A percentile compares a stretch with the other conserved stretches of the same genome.
Evolutionary conservation across 2,113 vertebrate genomes (phyloP).

Genomic region (Gorsachius goisagi): DNA sequence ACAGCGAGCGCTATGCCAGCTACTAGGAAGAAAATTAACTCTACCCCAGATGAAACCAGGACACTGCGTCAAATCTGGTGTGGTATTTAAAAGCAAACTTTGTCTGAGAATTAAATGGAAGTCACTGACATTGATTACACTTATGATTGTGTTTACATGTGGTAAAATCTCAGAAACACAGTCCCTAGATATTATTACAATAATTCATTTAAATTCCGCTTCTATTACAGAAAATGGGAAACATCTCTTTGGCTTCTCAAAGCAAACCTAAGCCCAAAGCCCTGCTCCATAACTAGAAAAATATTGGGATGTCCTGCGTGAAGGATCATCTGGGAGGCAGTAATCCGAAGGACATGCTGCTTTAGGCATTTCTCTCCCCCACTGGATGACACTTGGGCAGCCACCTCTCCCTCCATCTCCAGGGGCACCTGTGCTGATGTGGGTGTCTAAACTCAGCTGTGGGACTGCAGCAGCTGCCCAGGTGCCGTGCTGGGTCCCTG

Average conservation of each 20-base stretch:
- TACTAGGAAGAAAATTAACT: too few species aligned
- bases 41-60: not conserved
- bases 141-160: slow-evolving; percentile 1
- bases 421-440: not conserved
- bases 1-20: too few species aligned
- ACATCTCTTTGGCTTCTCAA: not conserved
- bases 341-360: not conserved
- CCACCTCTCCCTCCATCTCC: not conserved
- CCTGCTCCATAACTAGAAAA: not conserved
- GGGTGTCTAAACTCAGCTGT: not conserved
- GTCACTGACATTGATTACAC: slow-evolving; percentile 8
- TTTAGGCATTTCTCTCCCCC: not conserved
- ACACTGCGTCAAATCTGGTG: slow-evolving; percentile 1
- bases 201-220: not conserved
- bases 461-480: not conserved
- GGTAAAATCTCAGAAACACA: not conserved
- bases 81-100: slow-evolving; percentile 51
- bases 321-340: not conserved
- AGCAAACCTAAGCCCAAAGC: not conserved
- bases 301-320: not conserved
- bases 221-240: not conserved
- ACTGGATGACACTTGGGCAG: not conserved
- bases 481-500: not conserved
- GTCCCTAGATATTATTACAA: not conserved
- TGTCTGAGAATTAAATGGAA: slow-evolving; percentile 30